Conservation (phyloP, 2,113 vertebrate species). For the Cacatua alba region DNA sequence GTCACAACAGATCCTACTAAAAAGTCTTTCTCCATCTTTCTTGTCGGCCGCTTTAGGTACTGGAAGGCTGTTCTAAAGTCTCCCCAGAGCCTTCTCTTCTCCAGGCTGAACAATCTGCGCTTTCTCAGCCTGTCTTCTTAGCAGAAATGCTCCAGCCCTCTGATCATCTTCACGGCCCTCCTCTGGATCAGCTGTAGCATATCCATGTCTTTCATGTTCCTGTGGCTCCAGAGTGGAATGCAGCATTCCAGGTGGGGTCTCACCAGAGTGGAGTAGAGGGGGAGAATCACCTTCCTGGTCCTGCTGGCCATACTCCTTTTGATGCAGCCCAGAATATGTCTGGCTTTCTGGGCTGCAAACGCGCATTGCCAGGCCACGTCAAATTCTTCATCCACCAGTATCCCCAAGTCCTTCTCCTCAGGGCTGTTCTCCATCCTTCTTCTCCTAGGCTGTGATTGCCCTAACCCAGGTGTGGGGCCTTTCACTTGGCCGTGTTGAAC, state of each 20-base stretch:
- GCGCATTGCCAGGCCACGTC: fast-evolving
- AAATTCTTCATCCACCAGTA: not conserved
- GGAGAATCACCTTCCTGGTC: not conserved
- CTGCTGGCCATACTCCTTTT: not conserved
- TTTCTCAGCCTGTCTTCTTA: not conserved
- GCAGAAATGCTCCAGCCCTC: not conserved
- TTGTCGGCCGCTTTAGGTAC: not conserved
- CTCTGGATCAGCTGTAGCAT: not conserved
- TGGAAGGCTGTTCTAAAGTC: not conserved
- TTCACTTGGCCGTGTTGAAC: not conserved
- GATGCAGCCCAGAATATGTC: not conserved
- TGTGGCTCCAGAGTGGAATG: not conserved
- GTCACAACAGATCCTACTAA: not conserved
- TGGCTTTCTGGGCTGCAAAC: not conserved
- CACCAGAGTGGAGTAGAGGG: not conserved
- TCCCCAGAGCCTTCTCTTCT: not conserved
- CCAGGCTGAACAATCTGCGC: not conserved
- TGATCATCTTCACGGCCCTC: not conserved
- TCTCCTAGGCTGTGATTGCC: not conserved
- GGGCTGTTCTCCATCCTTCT: not conserved
- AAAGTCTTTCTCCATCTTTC: not conserved
- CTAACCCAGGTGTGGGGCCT: not conserved
- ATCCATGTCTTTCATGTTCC: not conserved
- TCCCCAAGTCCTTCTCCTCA: not conserved
- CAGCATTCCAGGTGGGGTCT: not conserved